A percentile compares a stretch with the other conserved stretches of the same genome.
Conservation (phyloP, 2,113 vertebrate species). For the Carassius carassius region DNA sequence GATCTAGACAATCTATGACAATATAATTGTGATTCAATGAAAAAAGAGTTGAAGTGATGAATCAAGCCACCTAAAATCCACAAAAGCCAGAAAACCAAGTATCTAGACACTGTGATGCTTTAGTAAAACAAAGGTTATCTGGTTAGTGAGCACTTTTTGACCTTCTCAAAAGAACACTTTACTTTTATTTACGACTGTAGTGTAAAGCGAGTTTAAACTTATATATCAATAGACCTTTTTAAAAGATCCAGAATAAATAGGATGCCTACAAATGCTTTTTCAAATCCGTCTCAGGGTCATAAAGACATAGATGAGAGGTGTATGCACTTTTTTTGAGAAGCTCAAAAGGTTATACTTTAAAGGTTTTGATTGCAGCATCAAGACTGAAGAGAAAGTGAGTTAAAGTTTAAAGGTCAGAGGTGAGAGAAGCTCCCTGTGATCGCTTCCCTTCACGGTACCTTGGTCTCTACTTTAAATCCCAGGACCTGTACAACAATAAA, state of each 20-base stretch:
- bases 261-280: background rate
- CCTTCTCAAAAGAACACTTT: slow-evolving; percentile 47
- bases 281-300: background rate
- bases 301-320: slow-evolving; percentile 5
- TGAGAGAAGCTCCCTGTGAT: slow-evolving; percentile 16
- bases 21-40: slow-evolving; percentile 16
- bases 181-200: background rate
- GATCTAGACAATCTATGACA: background rate
- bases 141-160: slow-evolving; percentile 59
- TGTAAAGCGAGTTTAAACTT: background rate
- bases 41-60: slow-evolving; percentile 19
- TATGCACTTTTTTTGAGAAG: slow-evolving; percentile 48
- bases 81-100: slow-evolving; percentile 21
- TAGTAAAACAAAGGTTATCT: slow-evolving; percentile 32
- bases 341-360: slow-evolving; percentile 51
- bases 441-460: slow-evolving; percentile 83
- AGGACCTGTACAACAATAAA: slow-evolving; percentile 89
- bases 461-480: slow-evolving; percentile 96
- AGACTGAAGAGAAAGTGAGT: slow-evolving; percentile 44
- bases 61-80: slow-evolving; percentile 32
- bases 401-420: slow-evolving; percentile 43
- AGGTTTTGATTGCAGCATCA: slow-evolving; percentile 32
- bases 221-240: background rate
- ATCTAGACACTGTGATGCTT: slow-evolving; percentile 4
- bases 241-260: background rate